Evolutionary conservation across 2,888 invertebrate species (phyloP), one percentile per base, ranked within the genome.

Genomic region (Drosophila meridiana): DNA sequence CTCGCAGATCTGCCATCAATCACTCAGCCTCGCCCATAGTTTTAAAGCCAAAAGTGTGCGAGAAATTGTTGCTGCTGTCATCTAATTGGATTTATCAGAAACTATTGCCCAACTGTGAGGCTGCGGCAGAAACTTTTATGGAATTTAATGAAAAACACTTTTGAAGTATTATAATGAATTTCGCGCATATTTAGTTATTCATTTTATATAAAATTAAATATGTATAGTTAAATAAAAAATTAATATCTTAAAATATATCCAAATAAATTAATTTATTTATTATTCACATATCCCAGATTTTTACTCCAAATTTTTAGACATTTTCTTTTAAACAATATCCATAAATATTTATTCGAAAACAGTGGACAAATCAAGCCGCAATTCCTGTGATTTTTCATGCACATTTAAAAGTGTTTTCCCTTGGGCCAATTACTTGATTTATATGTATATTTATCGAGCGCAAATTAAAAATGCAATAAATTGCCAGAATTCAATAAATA

Each of bases 1-100:
- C n/a, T 14, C 11, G 60, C 59, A 67, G 73, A 70, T 71, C 71
- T 84, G 73, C 73, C 85, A 85, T 89, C 89, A 89, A 87, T 85
- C 85, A 85, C 84, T 87, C 76, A 45, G 69, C 66, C 66, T 70
- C 72, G 76, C 66, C 69, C 68, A 63, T 61, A 72, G 45, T 38
- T 63, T 57, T 56, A 45, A 40, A 58, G 32, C 11, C n/a, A 30
- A 30, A 32, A 48, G 30, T 30, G n/a, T 30, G 34, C 20, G 45
- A 2, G 42, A 60, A 59, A 56, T 63, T 69, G 47, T 45, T 68
- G 34, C 40, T 42, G 61, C 48, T 62, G 45, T 62, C 56, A 43
- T 65, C 62, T 69, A 76, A 69, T 76, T 76, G 69, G 45, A 69
- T 68, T 76, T 68, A 74, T 55, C 13, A 40, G 8, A n/a, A 66